phyloP scores from a whole-genome alignment of 2,888 invertebrate genomes.

The Drosophila sordidapex region DNA sequence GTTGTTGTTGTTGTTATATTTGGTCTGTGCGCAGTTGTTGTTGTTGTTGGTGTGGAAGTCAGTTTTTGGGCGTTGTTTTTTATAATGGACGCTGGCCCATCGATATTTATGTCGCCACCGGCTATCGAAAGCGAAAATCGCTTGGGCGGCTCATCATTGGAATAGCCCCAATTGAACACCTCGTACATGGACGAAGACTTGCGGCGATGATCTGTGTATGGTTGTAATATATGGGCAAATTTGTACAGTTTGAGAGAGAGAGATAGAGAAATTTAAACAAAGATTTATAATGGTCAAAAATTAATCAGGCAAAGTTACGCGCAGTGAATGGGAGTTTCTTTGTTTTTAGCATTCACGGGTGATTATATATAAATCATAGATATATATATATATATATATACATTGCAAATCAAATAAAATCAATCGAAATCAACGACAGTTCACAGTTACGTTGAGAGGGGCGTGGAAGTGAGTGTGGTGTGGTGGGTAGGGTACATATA shows the following conservation, averaged over 20 bases:
- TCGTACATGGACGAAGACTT: conserved; percentile 91
- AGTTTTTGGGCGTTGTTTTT: conserved; percentile 55
- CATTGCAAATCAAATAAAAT: conserved; percentile 33
- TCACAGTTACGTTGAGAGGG: conserved; percentile 38
- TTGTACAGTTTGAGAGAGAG: conserved; percentile 19
- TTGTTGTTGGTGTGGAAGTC: conserved; percentile 57
- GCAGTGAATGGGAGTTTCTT: conserved; percentile 6
- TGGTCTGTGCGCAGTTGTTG: conserved; percentile 79
- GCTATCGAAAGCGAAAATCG: conserved; percentile 84
- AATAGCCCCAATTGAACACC: conserved; percentile 89
- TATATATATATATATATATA: conserved; percentile 17
- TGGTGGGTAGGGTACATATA: conserved; percentile 26
- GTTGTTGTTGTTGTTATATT: conserved; percentile 49
- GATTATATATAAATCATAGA: conserved; percentile 5
- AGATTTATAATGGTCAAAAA: conserved; percentile 11
- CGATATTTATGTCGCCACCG: conserved; percentile 85
- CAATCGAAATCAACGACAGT: conserved; percentile 37
- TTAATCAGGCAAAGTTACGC: conserved; percentile 31
- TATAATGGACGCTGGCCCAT: conserved; percentile 77
- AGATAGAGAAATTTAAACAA: conserved; percentile 25
- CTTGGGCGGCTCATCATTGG: conserved; percentile 85
- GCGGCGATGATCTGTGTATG: conserved; percentile 85
- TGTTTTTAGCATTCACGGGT: conserved; percentile 12
- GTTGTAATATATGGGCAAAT: conserved; percentile 28
- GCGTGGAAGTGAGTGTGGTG: background rate